Percentiles rank a stretch among this genome's conserved stretches.
Evolutionary conservation across 2,113 vertebrate species (phyloP).

Genomic region (Scopus umbretta): DNA sequence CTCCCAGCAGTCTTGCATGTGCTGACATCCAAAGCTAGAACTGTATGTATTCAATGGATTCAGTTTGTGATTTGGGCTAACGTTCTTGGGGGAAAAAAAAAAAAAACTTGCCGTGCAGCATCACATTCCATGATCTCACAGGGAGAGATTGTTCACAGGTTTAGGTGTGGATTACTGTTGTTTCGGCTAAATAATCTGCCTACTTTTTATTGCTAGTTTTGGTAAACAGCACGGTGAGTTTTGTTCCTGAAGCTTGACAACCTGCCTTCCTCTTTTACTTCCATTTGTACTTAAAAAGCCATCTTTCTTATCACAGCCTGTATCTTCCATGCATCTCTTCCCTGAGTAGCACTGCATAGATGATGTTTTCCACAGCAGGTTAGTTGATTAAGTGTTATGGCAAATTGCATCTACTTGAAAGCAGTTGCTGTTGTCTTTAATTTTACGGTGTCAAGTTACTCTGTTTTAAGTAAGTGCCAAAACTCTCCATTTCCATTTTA

Average conservation of each 20-base stretch:
- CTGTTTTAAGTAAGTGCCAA: background rate
- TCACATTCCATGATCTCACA: background rate
- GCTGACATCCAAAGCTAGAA: background rate
- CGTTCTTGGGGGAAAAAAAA: background rate
- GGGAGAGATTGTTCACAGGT: background rate
- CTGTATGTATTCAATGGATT: background rate
- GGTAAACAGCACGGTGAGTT: background rate
- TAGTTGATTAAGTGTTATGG: background rate
- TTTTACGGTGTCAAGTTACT: background rate
- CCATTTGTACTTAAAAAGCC: background rate
- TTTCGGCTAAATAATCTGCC: background rate
- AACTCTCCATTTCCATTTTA: background rate
- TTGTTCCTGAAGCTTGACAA: background rate
- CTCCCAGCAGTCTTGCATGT: background rate
- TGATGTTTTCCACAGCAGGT: background rate
- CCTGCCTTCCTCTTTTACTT: background rate
- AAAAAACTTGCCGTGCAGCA: background rate
- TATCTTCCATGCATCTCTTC: background rate
- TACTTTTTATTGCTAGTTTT: background rate
- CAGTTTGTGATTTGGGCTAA: background rate
- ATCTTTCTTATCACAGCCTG: background rate
- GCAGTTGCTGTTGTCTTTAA: background rate
- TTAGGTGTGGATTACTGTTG: background rate
- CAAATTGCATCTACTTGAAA: slow-evolving; percentile 1
- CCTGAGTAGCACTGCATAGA: background rate